phyloP scores from a whole-genome alignment of 2,888 invertebrate genomes.

The Dasypolia templi region DNA sequence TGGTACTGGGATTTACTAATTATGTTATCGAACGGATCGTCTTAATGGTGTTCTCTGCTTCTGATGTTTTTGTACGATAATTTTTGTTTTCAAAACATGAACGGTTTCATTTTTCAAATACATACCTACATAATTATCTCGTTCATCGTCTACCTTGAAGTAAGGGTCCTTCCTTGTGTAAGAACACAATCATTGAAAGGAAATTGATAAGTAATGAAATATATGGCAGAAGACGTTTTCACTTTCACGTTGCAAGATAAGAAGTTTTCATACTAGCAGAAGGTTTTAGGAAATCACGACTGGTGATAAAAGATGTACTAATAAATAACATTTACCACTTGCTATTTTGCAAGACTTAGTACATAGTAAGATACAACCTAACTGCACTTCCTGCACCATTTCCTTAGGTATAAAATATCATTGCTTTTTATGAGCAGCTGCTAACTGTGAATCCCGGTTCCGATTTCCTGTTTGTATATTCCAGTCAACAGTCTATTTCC shows the following conservation, averaged over 20 bases:
- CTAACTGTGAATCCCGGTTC: conserved; percentile 21
- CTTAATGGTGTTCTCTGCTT: neutral
- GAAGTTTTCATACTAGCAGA: neutral
- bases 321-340: neutral
- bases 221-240: neutral
- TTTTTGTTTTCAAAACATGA: conserved; percentile 8
- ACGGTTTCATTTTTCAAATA: conserved; percentile 7
- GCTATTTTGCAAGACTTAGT: neutral
- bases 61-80: conserved; percentile 12
- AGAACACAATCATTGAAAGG: conserved; percentile 38
- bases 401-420: conserved; percentile 30
- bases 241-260: neutral
- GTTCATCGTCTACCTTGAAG: neutral
- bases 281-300: neutral
- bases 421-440: conserved; percentile 34
- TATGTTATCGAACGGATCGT: conserved; percentile 6
- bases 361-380: neutral
- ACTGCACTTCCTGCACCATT: conserved; percentile 16
- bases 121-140: neutral
- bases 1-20: conserved; percentile 32
- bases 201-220: conserved; percentile 36
- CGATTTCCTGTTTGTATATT: conserved; percentile 33
- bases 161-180: conserved; percentile 2
- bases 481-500: conserved; percentile 33
- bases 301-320: neutral